Evolutionary conservation across 2,888 invertebrate genomes (phyloP).

Genomic region (Cryptops parisi): DNA sequence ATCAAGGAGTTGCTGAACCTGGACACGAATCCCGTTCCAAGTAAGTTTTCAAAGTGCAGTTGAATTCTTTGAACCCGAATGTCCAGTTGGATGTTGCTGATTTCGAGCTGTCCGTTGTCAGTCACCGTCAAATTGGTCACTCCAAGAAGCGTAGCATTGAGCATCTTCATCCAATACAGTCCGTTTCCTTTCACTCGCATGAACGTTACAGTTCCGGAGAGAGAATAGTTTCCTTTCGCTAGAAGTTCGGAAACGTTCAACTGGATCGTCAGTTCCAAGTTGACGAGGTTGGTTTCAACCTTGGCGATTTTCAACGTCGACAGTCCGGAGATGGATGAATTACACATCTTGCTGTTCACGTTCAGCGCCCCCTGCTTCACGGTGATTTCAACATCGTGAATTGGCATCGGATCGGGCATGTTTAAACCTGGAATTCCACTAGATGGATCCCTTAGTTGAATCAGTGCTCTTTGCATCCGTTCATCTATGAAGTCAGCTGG

Average conservation of each 20-base stretch:
- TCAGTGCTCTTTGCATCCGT: neutral
- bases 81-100: slow-evolving; percentile 56
- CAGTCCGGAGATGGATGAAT: slow-evolving; percentile 56
- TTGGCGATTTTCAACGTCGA: slow-evolving; percentile 60
- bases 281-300: slow-evolving; percentile 53
- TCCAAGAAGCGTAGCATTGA: slow-evolving; percentile 51
- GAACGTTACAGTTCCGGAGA: slow-evolving; percentile 38
- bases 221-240: slow-evolving; percentile 51
- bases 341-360: too few relatives aligned
- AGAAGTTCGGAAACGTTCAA: slow-evolving; percentile 19
- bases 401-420: neutral
- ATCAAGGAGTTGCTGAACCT: slow-evolving; percentile 42
- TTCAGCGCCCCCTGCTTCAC: neutral
- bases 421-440: neutral
- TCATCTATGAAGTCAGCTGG: neutral
- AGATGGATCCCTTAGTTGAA: neutral
- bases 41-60: slow-evolving; percentile 64
- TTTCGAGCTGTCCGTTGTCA: slow-evolving; percentile 55
- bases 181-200: slow-evolving; percentile 55
- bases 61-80: slow-evolving; percentile 56
- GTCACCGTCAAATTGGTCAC: slow-evolving; percentile 55
- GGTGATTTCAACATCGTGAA: neutral
- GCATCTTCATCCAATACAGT: slow-evolving; percentile 59
- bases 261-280: slow-evolving; percentile 47
- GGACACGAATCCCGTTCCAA: slow-evolving; percentile 48